phyloP scores from a whole-genome alignment of 2,888 invertebrate species.

The Drosophila austrosaltans region DNA sequence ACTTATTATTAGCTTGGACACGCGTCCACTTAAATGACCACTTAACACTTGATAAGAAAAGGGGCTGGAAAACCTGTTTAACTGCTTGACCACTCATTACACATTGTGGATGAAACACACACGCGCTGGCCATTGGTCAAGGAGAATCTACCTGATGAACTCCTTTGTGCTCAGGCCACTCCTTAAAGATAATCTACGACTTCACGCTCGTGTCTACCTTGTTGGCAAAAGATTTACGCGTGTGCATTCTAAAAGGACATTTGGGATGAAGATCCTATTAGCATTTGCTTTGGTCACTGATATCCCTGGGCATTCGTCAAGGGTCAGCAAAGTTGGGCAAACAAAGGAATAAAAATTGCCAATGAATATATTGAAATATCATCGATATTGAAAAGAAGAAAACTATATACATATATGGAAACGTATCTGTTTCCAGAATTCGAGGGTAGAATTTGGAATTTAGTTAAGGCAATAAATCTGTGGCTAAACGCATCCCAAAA shows the following conservation, averaged over 20 bases:
- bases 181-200: constrained; percentile 53
- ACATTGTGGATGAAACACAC: constrained; percentile 37
- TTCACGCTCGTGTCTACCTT: constrained; percentile 40
- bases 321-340: constrained; percentile 29
- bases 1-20: constrained; percentile 43
- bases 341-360: constrained; percentile 14
- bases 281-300: constrained; percentile 45
- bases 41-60: constrained; percentile 33
- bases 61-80: constrained; percentile 64
- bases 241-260: constrained; percentile 36
- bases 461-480: constrained; percentile 66
- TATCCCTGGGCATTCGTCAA: constrained; percentile 20
- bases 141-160: constrained; percentile 28
- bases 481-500: constrained; percentile 61
- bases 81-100: constrained; percentile 41
- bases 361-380: constrained; percentile 51
- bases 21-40: constrained; percentile 47
- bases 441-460: constrained; percentile 35
- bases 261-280: constrained; percentile 56
- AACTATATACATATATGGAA: background rate
- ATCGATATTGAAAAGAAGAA: background rate
- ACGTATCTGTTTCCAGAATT: background rate
- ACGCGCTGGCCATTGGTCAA: constrained; percentile 70
- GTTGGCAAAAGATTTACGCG: constrained; percentile 32
- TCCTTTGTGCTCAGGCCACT: constrained; percentile 13